Percentiles rank a stretch among this genome's conserved stretches.
These are phyloP conservation scores for Thaumetopoea pityocampa DNA, from an alignment of 1,140 invertebrate genomes.

Conservation along the genomic window DNA sequence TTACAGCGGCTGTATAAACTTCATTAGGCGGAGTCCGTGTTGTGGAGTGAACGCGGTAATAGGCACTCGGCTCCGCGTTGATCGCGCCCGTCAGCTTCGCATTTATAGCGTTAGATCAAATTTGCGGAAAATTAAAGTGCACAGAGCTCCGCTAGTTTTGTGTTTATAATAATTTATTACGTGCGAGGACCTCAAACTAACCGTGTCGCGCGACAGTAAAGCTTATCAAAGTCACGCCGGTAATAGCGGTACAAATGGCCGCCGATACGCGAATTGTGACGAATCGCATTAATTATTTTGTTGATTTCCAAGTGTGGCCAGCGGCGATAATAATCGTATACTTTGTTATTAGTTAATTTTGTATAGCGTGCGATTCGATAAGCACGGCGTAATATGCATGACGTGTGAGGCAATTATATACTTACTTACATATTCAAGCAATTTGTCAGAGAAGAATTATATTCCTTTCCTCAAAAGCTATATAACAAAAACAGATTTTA, in stretches of 20 bases:
- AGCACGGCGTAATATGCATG: too few species aligned
- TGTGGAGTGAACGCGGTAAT: constrained; percentile 6
- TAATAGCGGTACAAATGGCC: constrained; percentile 55
- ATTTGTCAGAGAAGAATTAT: too few species aligned
- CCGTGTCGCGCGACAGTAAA: constrained; percentile 59
- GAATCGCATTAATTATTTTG: constrained; percentile 55
- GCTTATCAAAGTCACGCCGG: constrained; percentile 50
- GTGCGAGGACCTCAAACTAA: constrained; percentile 64
- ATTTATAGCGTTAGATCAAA: constrained; percentile 48
- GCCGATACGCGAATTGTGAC: constrained; percentile 46
- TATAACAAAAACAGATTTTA: too few species aligned
- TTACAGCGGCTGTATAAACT: constrained; percentile 35
- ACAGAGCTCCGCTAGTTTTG: constrained; percentile 37
- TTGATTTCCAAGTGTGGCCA: constrained; percentile 25
- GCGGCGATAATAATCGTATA: constrained; percentile 17
- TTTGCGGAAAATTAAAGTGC: constrained; percentile 70
- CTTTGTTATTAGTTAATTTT: constrained; percentile 18
- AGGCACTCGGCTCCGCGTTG: constrained; percentile 20
- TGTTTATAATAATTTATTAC: constrained; percentile 69
- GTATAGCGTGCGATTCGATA: constrained; percentile 9
- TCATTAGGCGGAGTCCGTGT: constrained; percentile 18
- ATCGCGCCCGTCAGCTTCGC: constrained; percentile 21
- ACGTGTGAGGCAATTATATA: too few species aligned
- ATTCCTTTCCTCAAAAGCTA: too few species aligned
- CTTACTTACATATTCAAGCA: too few species aligned